phyloP scores from a whole-genome alignment of 1,140 invertebrate genomes.

The Elysia chlorotica region DNA sequence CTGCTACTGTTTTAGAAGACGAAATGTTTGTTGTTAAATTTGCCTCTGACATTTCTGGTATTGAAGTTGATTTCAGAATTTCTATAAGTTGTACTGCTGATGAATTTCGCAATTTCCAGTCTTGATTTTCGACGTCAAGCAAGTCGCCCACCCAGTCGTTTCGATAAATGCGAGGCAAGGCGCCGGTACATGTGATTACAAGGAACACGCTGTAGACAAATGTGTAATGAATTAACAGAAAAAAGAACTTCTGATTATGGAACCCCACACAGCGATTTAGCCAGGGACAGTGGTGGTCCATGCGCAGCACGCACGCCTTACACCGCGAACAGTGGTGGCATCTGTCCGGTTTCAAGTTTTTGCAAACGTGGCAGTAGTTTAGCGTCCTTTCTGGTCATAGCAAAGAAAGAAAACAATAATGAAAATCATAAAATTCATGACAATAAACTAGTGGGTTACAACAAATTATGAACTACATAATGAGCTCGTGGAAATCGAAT shows the following conservation, averaged over 20 bases:
- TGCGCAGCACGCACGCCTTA: constrained; percentile 51
- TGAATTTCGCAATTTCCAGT: too few species aligned
- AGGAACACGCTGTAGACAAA: constrained; percentile 18
- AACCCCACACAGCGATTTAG: constrained; percentile 88
- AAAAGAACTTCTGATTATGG: constrained; percentile 85
- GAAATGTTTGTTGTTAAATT: too few species aligned
- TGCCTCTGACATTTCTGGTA: too few species aligned
- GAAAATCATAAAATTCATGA: background rate
- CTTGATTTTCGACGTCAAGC: too few species aligned
- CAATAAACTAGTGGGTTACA: background rate
- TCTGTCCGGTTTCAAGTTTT: constrained; percentile 34
- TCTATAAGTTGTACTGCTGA: too few species aligned
- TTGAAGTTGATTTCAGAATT: too few species aligned
- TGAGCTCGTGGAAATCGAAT: background rate
- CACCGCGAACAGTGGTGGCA: constrained; percentile 48
- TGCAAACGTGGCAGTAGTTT: constrained; percentile 17
- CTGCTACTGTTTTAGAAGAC: too few species aligned
- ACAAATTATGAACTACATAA: background rate
- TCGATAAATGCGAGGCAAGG: constrained; percentile 18
- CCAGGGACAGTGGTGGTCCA: constrained; percentile 95
- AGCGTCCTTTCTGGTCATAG: background rate
- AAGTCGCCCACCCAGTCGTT: constrained; percentile 12
- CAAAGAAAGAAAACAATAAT: background rate
- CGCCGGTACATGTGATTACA: constrained; percentile 18
- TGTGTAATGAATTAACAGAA: constrained; percentile 74